Evolutionary conservation across 1,140 invertebrate genomes (phyloP).

Genomic region (Oscheius sp.): DNA sequence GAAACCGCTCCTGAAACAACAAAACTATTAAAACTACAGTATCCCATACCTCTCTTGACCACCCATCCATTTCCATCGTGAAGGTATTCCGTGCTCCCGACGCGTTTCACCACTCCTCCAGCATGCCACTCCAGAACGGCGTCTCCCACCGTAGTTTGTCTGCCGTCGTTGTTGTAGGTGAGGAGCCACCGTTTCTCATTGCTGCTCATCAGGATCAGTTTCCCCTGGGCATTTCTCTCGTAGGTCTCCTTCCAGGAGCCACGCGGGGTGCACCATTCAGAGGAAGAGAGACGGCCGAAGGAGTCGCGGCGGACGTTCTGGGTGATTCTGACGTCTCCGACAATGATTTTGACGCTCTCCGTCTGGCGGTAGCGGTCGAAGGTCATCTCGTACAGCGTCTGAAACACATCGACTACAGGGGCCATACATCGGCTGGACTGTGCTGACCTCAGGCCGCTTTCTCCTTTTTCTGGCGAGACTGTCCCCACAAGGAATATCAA

Average conservation of each 20-base stretch:
- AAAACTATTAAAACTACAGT: not conserved
- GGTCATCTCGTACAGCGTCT: not conserved
- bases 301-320: not conserved
- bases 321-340: not conserved
- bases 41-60: not conserved
- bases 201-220: not conserved
- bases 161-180: not conserved
- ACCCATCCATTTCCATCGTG: slow-evolving; percentile 23
- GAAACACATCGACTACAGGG: not conserved
- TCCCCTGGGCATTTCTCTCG: not conserved
- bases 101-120: slow-evolving; percentile 18
- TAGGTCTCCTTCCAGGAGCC: not conserved
- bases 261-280: not conserved
- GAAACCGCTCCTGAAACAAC: not conserved
- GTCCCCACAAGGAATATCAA: no score
- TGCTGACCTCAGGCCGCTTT: no score
- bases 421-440: no score
- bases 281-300: not conserved
- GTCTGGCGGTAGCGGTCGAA: not conserved
- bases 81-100: not conserved
- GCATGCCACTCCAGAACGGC: not conserved
- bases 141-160: not conserved
- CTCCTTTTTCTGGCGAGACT: no score
- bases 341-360: not conserved
- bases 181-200: not conserved